Conservation (phyloP, 2,113 vertebrate species). For the Geococcyx californianus region DNA sequence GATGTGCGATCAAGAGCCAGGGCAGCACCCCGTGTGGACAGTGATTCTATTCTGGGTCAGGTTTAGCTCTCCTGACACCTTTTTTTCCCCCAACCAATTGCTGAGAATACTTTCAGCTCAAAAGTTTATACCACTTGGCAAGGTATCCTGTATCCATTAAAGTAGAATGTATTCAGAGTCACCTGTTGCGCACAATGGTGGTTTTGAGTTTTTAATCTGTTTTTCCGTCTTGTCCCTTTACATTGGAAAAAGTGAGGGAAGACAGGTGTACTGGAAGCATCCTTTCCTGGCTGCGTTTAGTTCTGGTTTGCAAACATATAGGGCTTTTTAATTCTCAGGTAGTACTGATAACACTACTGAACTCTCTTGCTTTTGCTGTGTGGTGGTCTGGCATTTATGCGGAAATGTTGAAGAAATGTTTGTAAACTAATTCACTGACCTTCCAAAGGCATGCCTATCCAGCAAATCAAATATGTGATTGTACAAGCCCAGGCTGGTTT, state of each 20-base stretch:
- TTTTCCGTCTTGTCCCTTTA: neutral
- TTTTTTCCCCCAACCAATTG: neutral
- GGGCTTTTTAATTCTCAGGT: neutral
- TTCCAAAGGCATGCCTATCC: neutral
- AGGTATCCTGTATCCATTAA: fast-evolving
- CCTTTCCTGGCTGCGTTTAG: neutral
- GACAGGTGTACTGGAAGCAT: neutral
- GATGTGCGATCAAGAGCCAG: fast-evolving
- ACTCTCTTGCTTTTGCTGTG: neutral
- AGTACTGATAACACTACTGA: neutral
- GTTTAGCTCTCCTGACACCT: neutral
- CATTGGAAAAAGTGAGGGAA: neutral
- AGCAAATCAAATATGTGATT: neutral
- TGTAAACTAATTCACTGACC: neutral
- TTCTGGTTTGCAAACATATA: neutral
- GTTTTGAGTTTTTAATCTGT: neutral
- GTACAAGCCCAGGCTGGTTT: neutral
- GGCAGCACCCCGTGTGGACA: neutral
- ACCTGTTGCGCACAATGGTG: neutral
- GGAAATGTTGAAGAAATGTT: neutral
- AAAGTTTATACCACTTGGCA: neutral
- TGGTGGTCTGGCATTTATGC: neutral
- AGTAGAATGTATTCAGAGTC: neutral
- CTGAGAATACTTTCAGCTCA: neutral
- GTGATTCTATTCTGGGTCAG: neutral